Evolutionary conservation across 2,888 invertebrate genomes (phyloP).

Genomic region (Acanthosoma haemorrhoidale): DNA sequence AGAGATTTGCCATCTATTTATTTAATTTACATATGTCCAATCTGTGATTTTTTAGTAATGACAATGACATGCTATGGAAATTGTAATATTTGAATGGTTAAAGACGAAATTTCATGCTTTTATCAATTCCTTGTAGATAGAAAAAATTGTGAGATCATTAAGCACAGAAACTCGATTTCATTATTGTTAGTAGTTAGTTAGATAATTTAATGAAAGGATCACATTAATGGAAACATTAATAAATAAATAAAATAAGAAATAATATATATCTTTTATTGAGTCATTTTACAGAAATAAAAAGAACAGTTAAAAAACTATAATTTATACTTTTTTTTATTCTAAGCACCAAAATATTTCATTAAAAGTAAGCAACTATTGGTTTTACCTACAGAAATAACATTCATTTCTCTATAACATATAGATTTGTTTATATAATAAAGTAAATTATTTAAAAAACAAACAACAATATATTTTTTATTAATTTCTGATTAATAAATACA

Average conservation of each 20-base stretch:
- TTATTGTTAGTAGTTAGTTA: no score
- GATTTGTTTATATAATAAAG: background rate
- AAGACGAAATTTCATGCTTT: no score
- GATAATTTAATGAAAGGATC: no score
- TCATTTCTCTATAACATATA: background rate
- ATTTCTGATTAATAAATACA: background rate
- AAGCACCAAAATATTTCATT: conserved; percentile 7
- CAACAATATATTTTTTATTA: background rate
- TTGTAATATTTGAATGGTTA: no score
- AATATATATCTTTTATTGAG: conserved; percentile 1
- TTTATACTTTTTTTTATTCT: background rate
- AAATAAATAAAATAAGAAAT: background rate
- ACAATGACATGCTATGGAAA: no score
- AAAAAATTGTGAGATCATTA: no score
- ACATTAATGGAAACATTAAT: background rate
- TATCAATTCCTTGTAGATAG: no score
- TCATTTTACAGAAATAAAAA: background rate
- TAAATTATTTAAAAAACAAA: background rate
- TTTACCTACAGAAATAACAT: background rate
- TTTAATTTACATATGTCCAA: no score
- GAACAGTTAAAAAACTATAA: conserved; percentile 3
- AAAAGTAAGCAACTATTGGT: background rate
- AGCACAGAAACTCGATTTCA: no score
- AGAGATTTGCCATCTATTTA: no score
- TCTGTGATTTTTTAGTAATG: no score